These are phyloP conservation scores for Tragopan temminckii DNA, from an alignment of 2,797 vertebrate species.

Conservation along the genomic window DNA sequence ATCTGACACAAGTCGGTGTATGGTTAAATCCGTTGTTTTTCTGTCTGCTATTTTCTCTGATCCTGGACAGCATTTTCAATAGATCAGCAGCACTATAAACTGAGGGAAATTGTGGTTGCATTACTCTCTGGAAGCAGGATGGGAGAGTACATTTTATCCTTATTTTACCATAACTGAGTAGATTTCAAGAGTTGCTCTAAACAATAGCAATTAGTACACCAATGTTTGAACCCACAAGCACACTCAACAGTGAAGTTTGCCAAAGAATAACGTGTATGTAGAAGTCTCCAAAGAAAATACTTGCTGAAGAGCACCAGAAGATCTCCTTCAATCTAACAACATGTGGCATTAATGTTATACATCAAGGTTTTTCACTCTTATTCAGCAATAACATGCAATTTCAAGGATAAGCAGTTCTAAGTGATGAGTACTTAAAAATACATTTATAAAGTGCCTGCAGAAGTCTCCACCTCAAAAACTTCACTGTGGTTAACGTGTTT, in stretches of 20 bases:
- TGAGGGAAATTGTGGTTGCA: neutral
- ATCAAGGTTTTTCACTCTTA: neutral
- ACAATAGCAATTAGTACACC: constrained; percentile 49
- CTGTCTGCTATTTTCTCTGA: neutral
- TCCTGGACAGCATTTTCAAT: constrained; percentile 21
- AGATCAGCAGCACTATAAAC: neutral
- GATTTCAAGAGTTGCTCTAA: constrained; percentile 23
- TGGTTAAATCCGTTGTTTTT: neutral
- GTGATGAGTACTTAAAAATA: neutral
- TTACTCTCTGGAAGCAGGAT: neutral
- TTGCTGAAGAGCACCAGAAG: constrained; percentile 13
- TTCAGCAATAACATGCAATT: neutral
- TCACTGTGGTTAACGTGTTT: neutral
- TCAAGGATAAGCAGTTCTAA: constrained; percentile 27
- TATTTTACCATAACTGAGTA: constrained; percentile 5
- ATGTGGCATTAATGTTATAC: neutral
- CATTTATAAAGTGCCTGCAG: neutral
- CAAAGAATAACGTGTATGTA: neutral
- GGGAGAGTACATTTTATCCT: constrained; percentile 28
- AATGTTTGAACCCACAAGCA: constrained; percentile 26
- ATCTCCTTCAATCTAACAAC: neutral
- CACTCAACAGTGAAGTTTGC: neutral
- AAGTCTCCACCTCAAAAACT: neutral
- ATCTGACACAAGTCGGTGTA: neutral
- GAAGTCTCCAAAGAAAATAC: constrained; percentile 25